These are phyloP conservation scores for Myotis myotis DNA, from an alignment of 2,797 vertebrate genomes.

Conservation along the genomic window DNA sequence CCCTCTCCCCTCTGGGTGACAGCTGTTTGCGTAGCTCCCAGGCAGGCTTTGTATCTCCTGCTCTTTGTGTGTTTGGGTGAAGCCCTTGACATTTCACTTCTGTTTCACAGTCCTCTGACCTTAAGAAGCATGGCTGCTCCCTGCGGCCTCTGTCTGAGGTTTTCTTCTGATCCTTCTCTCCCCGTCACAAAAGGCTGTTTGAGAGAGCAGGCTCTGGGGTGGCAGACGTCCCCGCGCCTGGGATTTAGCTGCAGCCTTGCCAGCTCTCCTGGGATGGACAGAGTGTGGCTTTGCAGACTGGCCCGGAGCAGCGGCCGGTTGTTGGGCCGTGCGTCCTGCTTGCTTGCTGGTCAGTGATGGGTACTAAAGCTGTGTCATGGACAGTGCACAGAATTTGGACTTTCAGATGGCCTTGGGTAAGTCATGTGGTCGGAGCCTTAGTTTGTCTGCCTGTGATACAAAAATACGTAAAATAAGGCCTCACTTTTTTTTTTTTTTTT, in stretches of 20 bases:
- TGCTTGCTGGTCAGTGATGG: background rate
- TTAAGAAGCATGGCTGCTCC: constrained; percentile 48
- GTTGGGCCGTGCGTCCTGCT: background rate
- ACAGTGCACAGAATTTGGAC: background rate
- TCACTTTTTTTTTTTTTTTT: background rate
- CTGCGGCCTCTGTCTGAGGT: background rate
- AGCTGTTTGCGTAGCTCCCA: constrained; percentile 51
- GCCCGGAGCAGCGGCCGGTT: accelerated
- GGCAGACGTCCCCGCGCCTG: background rate
- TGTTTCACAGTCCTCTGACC: constrained; percentile 62
- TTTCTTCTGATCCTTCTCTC: constrained; percentile 45
- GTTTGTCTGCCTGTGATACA: background rate
- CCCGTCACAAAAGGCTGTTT: constrained; percentile 39
- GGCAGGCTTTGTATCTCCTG: constrained; percentile 46
- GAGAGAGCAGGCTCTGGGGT: background rate
- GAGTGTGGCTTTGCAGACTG: background rate
- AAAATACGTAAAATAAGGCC: background rate
- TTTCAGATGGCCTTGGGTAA: background rate
- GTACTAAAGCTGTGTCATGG: background rate
- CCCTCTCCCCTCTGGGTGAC: background rate
- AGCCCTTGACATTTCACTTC: constrained; percentile 60
- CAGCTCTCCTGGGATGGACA: background rate
- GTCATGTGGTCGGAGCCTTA: background rate
- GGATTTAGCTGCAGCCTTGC: background rate
- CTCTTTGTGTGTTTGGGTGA: constrained; percentile 64